A percentile compares a stretch with the other conserved stretches of the same genome.
phyloP scores from a whole-genome alignment of 2,797 vertebrate genomes.

The Sphenopsis melanotis region DNA sequence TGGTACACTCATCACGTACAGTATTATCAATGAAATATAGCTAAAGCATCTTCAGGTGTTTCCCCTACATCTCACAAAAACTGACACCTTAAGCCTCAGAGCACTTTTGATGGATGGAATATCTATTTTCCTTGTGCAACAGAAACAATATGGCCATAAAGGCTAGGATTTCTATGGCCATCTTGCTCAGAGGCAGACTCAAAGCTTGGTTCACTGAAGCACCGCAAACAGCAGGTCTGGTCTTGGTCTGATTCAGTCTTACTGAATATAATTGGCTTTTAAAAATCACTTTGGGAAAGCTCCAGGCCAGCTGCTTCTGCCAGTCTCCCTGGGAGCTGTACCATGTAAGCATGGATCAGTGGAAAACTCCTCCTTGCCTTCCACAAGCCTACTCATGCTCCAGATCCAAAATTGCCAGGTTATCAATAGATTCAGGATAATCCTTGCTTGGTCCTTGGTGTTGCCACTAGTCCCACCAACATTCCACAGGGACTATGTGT shows the following conservation, averaged over 20 bases:
- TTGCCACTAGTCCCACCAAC: not conserved
- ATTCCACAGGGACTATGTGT: not conserved
- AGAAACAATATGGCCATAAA: not conserved
- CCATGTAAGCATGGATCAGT: not conserved
- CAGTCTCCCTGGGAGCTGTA: not conserved
- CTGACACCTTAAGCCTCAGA: not conserved
- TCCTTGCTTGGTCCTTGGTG: not conserved
- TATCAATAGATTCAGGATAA: not conserved
- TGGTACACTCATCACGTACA: not conserved
- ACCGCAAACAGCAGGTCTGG: not conserved
- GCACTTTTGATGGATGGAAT: not conserved
- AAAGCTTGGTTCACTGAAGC: not conserved
- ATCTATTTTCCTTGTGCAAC: not conserved
- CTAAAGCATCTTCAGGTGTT: not conserved
- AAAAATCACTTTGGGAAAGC: not conserved
- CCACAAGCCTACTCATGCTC: not conserved
- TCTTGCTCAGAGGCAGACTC: not conserved
- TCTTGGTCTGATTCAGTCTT: not conserved
- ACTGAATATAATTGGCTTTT: not conserved
- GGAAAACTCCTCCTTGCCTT: not conserved
- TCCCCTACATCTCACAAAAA: not conserved
- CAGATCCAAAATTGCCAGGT: not conserved
- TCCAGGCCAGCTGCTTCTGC: not conserved
- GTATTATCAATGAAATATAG: not conserved
- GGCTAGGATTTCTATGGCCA: not conserved